Evolutionary conservation across 2,113 vertebrate species (phyloP).

Genomic region (Passer montanus): DNA sequence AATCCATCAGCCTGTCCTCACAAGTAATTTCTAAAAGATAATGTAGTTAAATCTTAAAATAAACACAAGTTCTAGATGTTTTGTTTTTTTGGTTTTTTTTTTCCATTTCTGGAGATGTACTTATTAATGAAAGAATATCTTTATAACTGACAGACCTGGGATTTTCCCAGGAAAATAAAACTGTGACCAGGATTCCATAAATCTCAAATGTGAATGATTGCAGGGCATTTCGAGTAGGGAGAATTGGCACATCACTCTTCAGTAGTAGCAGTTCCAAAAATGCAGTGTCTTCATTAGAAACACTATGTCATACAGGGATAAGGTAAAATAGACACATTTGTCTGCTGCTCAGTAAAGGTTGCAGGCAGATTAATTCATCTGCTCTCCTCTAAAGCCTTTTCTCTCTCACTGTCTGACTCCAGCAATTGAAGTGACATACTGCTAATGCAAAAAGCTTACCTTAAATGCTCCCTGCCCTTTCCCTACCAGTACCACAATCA

Average conservation of each 20-base stretch:
- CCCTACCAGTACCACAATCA: background rate
- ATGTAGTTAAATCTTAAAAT: background rate
- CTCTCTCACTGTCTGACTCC: background rate
- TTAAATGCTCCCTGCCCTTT: background rate
- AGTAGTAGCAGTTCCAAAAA: background rate
- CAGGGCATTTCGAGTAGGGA: background rate
- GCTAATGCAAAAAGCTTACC: background rate
- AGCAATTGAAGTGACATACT: background rate
- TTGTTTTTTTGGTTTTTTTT: too few species aligned
- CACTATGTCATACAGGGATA: background rate
- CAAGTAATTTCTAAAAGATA: background rate
- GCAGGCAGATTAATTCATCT: conserved; percentile 5
- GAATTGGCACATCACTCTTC: background rate
- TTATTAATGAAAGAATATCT: background rate
- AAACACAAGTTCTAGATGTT: background rate
- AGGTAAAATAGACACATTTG: conserved; percentile 8
- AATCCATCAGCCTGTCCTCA: background rate
- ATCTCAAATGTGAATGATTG: background rate
- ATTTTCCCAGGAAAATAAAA: background rate
- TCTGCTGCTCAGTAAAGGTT: background rate
- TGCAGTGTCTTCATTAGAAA: background rate
- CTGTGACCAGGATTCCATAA: background rate
- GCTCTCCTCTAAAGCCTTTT: background rate
- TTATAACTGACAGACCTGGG: background rate
- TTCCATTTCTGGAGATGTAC: background rate